phyloP scores from a whole-genome alignment of 2,888 invertebrate genomes.

The Drosophila subsilvestris region DNA sequence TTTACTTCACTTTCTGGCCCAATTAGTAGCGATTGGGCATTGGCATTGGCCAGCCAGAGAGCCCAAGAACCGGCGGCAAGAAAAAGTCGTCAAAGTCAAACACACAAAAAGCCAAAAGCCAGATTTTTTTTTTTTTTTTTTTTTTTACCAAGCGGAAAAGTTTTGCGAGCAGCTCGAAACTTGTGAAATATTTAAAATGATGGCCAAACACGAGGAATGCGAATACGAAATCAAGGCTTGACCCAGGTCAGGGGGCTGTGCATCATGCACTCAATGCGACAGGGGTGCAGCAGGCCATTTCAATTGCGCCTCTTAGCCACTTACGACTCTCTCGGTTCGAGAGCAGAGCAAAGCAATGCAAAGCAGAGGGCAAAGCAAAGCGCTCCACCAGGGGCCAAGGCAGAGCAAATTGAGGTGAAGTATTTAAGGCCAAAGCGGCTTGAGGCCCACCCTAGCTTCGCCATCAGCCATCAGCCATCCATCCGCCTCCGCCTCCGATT shows the following conservation, averaged over 20 bases:
- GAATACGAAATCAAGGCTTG: slow-evolving; percentile 4
- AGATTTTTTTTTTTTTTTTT: slow-evolving; percentile 2
- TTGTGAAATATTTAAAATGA: slow-evolving; percentile 68
- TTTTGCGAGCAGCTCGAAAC: slow-evolving; percentile 44
- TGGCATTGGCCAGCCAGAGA: not conserved
- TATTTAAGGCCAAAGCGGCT: slow-evolving; percentile 64
- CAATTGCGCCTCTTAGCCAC: slow-evolving; percentile 53
- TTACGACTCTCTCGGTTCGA: not conserved
- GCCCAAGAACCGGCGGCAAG: slow-evolving; percentile 15
- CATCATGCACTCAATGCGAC: slow-evolving; percentile 9
- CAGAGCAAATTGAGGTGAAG: slow-evolving; percentile 64
- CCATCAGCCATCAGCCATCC: not conserved
- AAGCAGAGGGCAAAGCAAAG: not conserved
- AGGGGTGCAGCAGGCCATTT: slow-evolving; percentile 18
- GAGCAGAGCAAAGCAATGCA: slow-evolving; percentile 6
- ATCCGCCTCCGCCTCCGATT: slow-evolving; percentile 6
- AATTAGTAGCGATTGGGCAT: slow-evolving; percentile 60
- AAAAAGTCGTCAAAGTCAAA: slow-evolving; percentile 36
- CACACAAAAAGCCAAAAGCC: slow-evolving; percentile 6
- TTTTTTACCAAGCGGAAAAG: slow-evolving; percentile 28
- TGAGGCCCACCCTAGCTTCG: slow-evolving; percentile 25
- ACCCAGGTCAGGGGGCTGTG: slow-evolving; percentile 20
- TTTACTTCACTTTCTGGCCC: slow-evolving; percentile 32
- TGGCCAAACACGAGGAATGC: slow-evolving; percentile 38
- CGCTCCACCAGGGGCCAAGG: not conserved